phyloP scores from a whole-genome alignment of 2,113 vertebrate species.

The Lontra canadensis region DNA sequence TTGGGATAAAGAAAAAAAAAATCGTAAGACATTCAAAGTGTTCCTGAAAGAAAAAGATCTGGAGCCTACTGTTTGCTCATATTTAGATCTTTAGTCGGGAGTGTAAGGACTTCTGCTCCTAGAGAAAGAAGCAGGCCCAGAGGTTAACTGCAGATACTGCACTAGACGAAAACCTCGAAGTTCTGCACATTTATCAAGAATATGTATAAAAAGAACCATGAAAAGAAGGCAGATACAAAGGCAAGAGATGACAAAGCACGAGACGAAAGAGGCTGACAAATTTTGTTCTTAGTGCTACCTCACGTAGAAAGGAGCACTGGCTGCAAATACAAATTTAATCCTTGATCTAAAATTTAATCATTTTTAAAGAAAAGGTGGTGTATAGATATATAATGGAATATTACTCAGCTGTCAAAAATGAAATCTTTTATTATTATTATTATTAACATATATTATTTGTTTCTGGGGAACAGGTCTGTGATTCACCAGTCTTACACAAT shows the following conservation, averaged over 20 bases:
- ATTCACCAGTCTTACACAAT: too few species aligned
- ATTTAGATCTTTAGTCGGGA: background rate
- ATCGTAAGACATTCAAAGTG: background rate
- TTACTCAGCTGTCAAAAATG: too few species aligned
- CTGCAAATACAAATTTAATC: background rate
- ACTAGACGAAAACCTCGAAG: background rate
- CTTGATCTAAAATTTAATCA: background rate
- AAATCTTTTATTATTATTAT: too few species aligned
- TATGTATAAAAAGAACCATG: background rate
- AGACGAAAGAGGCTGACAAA: background rate
- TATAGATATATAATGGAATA: too few species aligned
- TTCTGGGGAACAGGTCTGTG: too few species aligned
- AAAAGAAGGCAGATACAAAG: background rate
- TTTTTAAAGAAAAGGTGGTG: background rate
- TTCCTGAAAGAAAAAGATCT: background rate
- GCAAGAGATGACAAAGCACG: background rate
- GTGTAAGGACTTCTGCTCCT: background rate
- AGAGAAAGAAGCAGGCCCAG: background rate
- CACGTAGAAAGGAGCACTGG: background rate
- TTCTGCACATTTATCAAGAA: background rate
- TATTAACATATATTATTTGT: too few species aligned
- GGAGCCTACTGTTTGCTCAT: background rate
- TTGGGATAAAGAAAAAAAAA: background rate
- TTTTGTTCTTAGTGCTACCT: background rate
- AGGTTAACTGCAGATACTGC: background rate